A percentile compares a stretch with the other conserved stretches of the same genome.
These are phyloP conservation scores for Cisticola juncidis DNA, from an alignment of 2,113 vertebrate species.

Conservation along the genomic window DNA sequence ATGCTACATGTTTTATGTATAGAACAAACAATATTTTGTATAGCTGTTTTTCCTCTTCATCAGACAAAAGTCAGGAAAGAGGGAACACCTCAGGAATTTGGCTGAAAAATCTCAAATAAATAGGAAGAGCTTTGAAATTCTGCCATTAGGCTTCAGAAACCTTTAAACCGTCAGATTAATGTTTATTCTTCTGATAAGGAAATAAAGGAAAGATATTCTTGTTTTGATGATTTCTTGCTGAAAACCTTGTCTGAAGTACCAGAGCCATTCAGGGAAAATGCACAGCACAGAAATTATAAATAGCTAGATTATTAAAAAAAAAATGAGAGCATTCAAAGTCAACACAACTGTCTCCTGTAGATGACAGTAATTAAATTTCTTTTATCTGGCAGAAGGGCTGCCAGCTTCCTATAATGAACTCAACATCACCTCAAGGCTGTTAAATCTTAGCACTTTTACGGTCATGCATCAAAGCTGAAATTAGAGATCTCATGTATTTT, in stretches of 20 bases:
- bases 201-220: conserved; percentile 28
- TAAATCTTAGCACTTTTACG: conserved; percentile 47
- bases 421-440: conserved; percentile 50
- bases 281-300: conserved; percentile 7
- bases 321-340: conserved; percentile 31
- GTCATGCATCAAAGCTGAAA: conserved; percentile 46
- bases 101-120: conserved; percentile 8
- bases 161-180: conserved; percentile 23
- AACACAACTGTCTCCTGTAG: conserved; percentile 31
- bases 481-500: conserved; percentile 40
- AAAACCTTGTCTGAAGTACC: conserved; percentile 42
- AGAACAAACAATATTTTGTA: neutral
- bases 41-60: neutral
- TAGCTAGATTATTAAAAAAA: conserved; percentile 40
- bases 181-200: conserved; percentile 34
- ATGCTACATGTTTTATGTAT: neutral
- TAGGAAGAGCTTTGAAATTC: conserved; percentile 34
- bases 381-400: conserved; percentile 47
- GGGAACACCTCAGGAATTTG: neutral
- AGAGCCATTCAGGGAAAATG: neutral
- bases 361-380: conserved; percentile 64
- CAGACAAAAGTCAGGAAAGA: neutral
- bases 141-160: neutral
- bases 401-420: conserved; percentile 52
- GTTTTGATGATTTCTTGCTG: neutral